Evolutionary conservation across 1,140 invertebrate genomes (phyloP).

Genomic region (Anadara kagoshimensis): DNA sequence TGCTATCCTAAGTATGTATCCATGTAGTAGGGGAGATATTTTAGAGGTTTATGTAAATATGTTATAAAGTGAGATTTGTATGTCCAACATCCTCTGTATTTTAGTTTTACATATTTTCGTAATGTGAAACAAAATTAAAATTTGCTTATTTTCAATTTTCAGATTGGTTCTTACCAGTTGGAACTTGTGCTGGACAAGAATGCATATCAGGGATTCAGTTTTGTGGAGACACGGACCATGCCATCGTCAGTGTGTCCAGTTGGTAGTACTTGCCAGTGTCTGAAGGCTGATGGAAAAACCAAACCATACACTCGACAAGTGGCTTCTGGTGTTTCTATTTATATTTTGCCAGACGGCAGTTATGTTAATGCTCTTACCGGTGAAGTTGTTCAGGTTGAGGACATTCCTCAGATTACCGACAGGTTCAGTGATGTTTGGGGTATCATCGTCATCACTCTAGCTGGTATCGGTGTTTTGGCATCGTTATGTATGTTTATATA

Average conservation of each 20-base stretch:
- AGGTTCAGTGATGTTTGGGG: conserved; percentile 74
- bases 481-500: conserved; percentile 74
- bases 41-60: too few species aligned
- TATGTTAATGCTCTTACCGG: conserved; percentile 69
- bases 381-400: conserved; percentile 50
- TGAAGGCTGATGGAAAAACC: conserved; percentile 35
- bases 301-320: conserved; percentile 32
- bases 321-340: conserved; percentile 51
- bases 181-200: conserved; percentile 36
- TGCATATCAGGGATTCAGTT: conserved; percentile 41
- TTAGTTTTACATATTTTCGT: too few species aligned
- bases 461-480: conserved; percentile 68
- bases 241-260: conserved; percentile 54
- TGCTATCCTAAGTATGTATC: too few species aligned
- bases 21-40: too few species aligned
- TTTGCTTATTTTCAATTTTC: conserved; percentile 40
- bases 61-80: too few species aligned
- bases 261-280: conserved; percentile 59
- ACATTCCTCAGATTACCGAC: conserved; percentile 53
- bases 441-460: conserved; percentile 70
- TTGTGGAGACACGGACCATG: conserved; percentile 27
- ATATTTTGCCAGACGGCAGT: conserved; percentile 53
- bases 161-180: conserved; percentile 57
- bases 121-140: background rate
- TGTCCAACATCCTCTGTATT: too few species aligned